Evolutionary conservation across 2,797 vertebrate species (phyloP).

Genomic region (Schizopygopsis pylzovi): DNA sequence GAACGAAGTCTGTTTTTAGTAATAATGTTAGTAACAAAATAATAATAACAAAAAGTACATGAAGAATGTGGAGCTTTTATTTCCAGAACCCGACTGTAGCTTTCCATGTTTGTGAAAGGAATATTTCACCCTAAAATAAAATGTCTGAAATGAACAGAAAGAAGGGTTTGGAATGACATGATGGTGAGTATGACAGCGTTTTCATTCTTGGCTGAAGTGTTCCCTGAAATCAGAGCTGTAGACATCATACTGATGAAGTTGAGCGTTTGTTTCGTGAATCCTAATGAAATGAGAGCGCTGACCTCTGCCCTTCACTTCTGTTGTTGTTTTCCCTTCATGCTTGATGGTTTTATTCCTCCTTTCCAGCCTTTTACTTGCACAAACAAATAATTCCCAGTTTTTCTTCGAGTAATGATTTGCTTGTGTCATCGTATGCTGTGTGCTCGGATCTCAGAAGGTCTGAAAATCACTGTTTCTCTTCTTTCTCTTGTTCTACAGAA

Average conservation of each 20-base stretch:
- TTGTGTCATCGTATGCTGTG: constrained; percentile 15
- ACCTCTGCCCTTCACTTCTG: constrained; percentile 44
- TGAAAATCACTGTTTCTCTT: constrained; percentile 74
- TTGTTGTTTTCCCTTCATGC: constrained; percentile 32
- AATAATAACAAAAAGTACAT: not conserved
- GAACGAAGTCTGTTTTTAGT: too few relatives aligned
- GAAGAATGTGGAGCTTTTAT: not conserved
- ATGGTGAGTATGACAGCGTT: not conserved
- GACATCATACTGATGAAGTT: not conserved
- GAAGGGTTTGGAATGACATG: not conserved
- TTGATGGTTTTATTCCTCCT: constrained; percentile 46
- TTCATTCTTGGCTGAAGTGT: constrained; percentile 5
- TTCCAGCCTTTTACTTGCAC: constrained; percentile 53
- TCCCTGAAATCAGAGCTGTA: constrained; percentile 20
- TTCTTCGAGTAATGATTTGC: constrained; percentile 14
- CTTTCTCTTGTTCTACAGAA: constrained; percentile 96
- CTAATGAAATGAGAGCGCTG: constrained; percentile 69
- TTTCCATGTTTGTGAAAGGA: not conserved
- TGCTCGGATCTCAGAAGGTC: constrained; percentile 9
- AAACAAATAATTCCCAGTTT: constrained; percentile 34
- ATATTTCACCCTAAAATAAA: not conserved
- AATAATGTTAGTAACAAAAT: not conserved
- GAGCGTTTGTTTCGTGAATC: constrained; percentile 41
- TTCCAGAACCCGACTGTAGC: not conserved
- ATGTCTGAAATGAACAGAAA: not conserved